Base-by-base conservation (phyloP, 2,113 vertebrate genomes). In the Sinosuthora webbiana region DNA sequence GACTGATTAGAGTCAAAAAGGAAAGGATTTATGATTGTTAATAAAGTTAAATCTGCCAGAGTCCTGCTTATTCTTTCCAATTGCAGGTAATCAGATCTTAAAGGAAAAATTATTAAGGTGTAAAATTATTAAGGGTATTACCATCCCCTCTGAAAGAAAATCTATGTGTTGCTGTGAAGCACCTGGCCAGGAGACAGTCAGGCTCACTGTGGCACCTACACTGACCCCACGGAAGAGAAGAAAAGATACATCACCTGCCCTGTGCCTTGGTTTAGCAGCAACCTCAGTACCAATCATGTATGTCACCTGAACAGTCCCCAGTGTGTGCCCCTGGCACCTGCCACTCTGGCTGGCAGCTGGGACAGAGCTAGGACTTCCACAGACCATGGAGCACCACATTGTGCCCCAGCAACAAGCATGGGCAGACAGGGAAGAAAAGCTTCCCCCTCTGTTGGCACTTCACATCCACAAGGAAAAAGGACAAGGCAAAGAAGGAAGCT, bases 21-120 rank as follows among this genome's bases (percentile, higher is more conserved):
- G 73, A 92, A 96, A 96, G 94, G 62, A 96, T 96, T 97, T 94
- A 95, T 82, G 88, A 93, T 39, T 44, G 69, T 57, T 95, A 97
- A 90, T 95, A 92, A 90, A 96, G 90, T 75, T 94, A 93, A 95
- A 91, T 81, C 86, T 92, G 80, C 53, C 88, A 62, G 25, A 87
- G 64, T 75, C 37, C 57, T 76, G 80, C 65, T 94, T 90, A 82
- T 68, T 93, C 88, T 89, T 96, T 89, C 73, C 83, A 79, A 71
- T 4, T 75, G 55, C 68, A 96, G 52, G 88, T 90, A 92, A 92
- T 63, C 57, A 82, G 53, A 87, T 91, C 88, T 89, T 70, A 75
- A 15, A 91, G 69, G 50, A 85, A 86, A 94, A 82, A 68, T 33
- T 74, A 91, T 62, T 81, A 59, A 87, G 68, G 69, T 31, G 18